Percentiles rank a stretch among this genome's conserved stretches.
These are phyloP conservation scores for Anastatus disparis DNA, from an alignment of 1,140 invertebrate genomes.

Conservation along the genomic window DNA sequence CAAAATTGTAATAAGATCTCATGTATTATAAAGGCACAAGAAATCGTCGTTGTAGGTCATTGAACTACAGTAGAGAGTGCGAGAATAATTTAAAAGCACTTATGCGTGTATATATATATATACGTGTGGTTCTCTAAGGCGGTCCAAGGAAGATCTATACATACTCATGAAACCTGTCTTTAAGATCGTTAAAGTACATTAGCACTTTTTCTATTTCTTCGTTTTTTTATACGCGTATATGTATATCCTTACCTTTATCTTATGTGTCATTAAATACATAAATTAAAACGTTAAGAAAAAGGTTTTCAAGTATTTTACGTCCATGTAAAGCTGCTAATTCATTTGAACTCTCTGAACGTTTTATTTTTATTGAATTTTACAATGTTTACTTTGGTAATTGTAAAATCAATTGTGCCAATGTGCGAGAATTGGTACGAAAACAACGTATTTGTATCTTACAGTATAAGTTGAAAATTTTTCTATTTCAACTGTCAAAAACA, in stretches of 20 bases:
- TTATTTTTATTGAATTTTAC: not conserved
- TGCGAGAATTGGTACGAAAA: too few relatives aligned
- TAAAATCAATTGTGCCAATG: constrained; percentile 13
- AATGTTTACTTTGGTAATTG: not conserved
- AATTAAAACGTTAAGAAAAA: not conserved
- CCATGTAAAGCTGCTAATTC: not conserved
- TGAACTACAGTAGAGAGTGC: not conserved
- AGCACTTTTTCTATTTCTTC: constrained; percentile 10
- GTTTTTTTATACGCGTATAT: not conserved
- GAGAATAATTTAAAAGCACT: constrained; percentile 10
- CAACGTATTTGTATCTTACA: too few relatives aligned
- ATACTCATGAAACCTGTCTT: not conserved
- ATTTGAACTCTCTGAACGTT: constrained; percentile 28
- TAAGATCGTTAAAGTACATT: constrained; percentile 9
- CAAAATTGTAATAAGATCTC: too few relatives aligned
- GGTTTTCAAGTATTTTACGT: not conserved
- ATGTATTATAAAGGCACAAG: too few relatives aligned
- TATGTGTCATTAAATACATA: not conserved
- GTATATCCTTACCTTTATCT: not conserved
- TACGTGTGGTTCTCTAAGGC: not conserved
- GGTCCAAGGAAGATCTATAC: not conserved
- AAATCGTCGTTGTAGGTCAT: constrained; percentile 22
- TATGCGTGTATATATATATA: not conserved
- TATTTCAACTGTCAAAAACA: too few relatives aligned
- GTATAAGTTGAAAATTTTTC: too few relatives aligned